These are phyloP conservation scores for Archips crataeganus DNA, from an alignment of 2,888 invertebrate genomes.

Conservation along the genomic window DNA sequence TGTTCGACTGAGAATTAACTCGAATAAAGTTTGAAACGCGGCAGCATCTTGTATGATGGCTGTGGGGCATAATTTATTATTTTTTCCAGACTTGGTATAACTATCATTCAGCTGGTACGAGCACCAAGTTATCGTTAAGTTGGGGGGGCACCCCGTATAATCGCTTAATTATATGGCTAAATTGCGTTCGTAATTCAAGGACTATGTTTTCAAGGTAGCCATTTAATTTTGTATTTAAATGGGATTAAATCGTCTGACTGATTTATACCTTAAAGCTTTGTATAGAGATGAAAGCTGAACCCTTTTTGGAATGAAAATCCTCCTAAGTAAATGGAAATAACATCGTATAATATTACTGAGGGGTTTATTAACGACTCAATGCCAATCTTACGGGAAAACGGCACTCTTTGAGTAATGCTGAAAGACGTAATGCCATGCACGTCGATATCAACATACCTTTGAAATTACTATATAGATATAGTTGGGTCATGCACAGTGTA, in stretches of 20 bases:
- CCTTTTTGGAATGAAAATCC: not conserved
- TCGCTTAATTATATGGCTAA: not conserved
- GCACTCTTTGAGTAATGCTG: not conserved
- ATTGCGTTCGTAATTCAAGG: conserved; percentile 1
- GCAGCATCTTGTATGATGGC: no score
- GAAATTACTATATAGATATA: no score
- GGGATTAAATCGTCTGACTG: conserved; percentile 4
- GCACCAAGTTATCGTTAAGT: no score
- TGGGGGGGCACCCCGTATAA: not conserved
- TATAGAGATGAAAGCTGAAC: conserved; percentile 6
- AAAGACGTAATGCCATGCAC: not conserved
- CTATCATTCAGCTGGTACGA: not conserved
- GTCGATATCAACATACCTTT: no score
- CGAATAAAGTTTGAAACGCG: no score
- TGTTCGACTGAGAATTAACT: no score
- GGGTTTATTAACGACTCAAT: not conserved
- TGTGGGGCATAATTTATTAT: no score
- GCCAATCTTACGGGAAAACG: not conserved
- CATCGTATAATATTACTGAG: not conserved
- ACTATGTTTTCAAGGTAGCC: conserved; percentile 4
- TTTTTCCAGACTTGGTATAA: no score
- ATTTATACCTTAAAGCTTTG: conserved; percentile 11
- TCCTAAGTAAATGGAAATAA: not conserved
- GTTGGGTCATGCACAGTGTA: no score
- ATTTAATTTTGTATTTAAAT: conserved; percentile 1